These are phyloP conservation scores for Lapara coniferarum DNA, from an alignment of 2,888 invertebrate species.

Conservation along the genomic window DNA sequence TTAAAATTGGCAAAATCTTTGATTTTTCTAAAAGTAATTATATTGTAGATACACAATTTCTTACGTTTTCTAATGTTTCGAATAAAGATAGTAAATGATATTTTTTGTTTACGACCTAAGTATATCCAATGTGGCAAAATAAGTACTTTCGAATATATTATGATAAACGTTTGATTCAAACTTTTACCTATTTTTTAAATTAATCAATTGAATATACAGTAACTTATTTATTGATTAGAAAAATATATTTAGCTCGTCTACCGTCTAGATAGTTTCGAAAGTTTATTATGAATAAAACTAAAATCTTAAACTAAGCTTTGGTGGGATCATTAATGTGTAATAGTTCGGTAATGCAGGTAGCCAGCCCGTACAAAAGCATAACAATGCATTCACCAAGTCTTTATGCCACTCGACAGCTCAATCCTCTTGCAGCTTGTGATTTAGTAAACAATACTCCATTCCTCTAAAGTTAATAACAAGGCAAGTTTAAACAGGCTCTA, in stretches of 20 bases:
- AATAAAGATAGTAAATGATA: not conserved
- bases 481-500: slow-evolving; percentile 41
- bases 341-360: slow-evolving; percentile 66
- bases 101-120: slow-evolving; percentile 28
- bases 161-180: slow-evolving; percentile 33
- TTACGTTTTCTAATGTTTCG: not conserved
- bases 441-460: slow-evolving; percentile 15
- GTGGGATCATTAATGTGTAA: slow-evolving; percentile 79
- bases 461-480: slow-evolving; percentile 37
- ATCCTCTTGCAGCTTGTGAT: slow-evolving; percentile 19
- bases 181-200: slow-evolving; percentile 27
- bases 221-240: slow-evolving; percentile 46
- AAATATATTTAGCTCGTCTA: slow-evolving; percentile 55
- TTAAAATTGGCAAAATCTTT: slow-evolving; percentile 20
- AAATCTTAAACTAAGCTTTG: slow-evolving; percentile 80
- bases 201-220: slow-evolving; percentile 31
- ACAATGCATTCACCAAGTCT: slow-evolving; percentile 33
- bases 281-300: slow-evolving; percentile 65
- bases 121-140: slow-evolving; percentile 28
- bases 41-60: not conserved
- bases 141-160: slow-evolving; percentile 25
- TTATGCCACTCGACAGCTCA: slow-evolving; percentile 26
- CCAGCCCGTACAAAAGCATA: slow-evolving; percentile 38
- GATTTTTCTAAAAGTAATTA: not conserved
- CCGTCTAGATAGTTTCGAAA: slow-evolving; percentile 50